Evolutionary conservation across 2,113 vertebrate species (phyloP), one percentile per base, ranked within the genome.

Genomic region (Bagarius yarrelli): DNA sequence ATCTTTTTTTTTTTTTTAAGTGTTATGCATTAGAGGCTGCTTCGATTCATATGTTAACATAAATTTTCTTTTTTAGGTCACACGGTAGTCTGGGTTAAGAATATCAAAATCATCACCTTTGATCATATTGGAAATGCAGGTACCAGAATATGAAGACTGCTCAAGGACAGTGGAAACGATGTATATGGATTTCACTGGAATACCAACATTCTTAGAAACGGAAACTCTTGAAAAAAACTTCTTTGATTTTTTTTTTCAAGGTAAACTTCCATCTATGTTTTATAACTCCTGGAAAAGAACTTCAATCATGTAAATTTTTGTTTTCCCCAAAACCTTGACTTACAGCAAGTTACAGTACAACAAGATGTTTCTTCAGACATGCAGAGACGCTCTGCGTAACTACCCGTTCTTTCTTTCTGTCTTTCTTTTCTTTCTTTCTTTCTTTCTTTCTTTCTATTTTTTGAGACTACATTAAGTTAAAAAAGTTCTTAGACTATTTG

Each of bases 41-140:
- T 76, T 61, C 36, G 8, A 2, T 77, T 59, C 25, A 44, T 21
- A 50, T 23, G 15, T 53, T 83, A 78, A 83, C 27, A 67, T 55
- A 13, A 47, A 36, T 70, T 82, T 80, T 87, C 59, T 81, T 69
- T 83, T 64, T 85, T 84, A 94, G 93, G 93, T 94, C 86, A 94
- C 93, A 47, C 92, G 92, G 91, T 94, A 94, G 91, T 93, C 86
- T 83, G 84, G 85, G 86, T 86, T 21, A 69, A 72, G 81, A 75
- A 78, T 73, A 76, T 85, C 84, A 86, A 85, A 82, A 9, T 78
- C 77, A 76, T 83, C 53, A 19, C 59, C 70, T 80, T 69, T 25
- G 52, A 78, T 82, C 66, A 78, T 50, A 55, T 53, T 69, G 78
- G 70, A 83, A 75, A 78, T 81, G 71, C 64, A 71, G 86, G 64